These are phyloP conservation scores for Capitulum mitella DNA, from an alignment of 2,888 invertebrate genomes.

Conservation along the genomic window DNA sequence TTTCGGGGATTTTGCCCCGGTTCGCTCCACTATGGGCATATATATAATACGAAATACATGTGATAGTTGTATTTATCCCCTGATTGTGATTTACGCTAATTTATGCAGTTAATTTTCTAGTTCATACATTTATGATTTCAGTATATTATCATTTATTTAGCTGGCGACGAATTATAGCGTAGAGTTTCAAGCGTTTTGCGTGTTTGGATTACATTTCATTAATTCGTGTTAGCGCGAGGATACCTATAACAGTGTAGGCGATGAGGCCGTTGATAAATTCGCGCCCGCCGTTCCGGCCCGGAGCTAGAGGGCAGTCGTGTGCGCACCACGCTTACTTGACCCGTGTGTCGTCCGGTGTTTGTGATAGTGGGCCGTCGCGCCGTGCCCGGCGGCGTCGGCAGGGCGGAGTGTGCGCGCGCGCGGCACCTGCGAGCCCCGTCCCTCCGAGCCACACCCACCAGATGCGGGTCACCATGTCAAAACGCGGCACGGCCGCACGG, in stretches of 20 bases:
- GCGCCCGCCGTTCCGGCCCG: not conserved
- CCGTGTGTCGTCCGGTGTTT: not conserved
- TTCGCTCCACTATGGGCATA: not conserved
- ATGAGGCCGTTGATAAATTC: not conserved
- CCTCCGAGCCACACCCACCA: conserved; percentile 1
- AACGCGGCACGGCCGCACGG: not conserved
- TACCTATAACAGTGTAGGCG: not conserved
- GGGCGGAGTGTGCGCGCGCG: no score
- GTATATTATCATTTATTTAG: conserved; percentile 17
- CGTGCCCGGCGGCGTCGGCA: not conserved
- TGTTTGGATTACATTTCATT: not conserved
- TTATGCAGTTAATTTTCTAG: conserved; percentile 23
- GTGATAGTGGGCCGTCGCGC: conserved; percentile 10
- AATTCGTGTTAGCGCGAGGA: not conserved
- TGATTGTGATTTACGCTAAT: conserved; percentile 13
- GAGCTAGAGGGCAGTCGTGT: not conserved
- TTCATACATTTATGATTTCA: conserved; percentile 15
- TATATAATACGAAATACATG: not conserved
- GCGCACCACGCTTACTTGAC: not conserved
- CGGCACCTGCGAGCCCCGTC: not conserved
- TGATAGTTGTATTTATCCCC: conserved; percentile 21
- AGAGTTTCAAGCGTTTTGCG: not conserved
- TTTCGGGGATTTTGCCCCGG: conserved; percentile 4
- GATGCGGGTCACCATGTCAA: conserved; percentile 22
- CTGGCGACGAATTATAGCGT: not conserved